Evolutionary conservation across 2,113 vertebrate species (phyloP), one percentile per base, ranked within the genome.

Genomic region (Sinocyclocheilus anshuiensis): DNA sequence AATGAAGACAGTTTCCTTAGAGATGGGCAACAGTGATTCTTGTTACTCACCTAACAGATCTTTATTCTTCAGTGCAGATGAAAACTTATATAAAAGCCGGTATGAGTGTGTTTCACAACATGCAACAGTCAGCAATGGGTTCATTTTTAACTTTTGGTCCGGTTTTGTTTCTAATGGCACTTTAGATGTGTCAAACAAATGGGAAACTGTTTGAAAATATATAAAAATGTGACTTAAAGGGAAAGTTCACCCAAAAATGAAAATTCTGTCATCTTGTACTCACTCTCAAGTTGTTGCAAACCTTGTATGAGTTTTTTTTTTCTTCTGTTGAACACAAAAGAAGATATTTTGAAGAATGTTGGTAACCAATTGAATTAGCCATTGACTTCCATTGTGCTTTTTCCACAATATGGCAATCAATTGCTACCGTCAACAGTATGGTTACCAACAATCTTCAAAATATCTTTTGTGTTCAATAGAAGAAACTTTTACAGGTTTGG

Each of bases 1-100:
- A 88, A 87, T 65, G 26, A 77, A 87, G 26, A 26, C 45, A 2
- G 87, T 87, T 89, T 87, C 86, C n/a, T 69, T 88, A 85, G 65
- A 45, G 10, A 87, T 83, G 15, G 63, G n/a, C 39, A 29, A 6
- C 50, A 24, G 7, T 57, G 48, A 61, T 61, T 87, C 20, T 77
- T 83, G 81, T 86, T 81, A 84, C 22, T 33, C 45, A 33, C 22
- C 48, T 45, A 63, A 63, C n/a, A 69, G 16, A 83, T 57, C 48
- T 77, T 33, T 55, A 50, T 39, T 39, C 33, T 20, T 39, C 1
- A 22, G 69, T 33, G 2, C n/a, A 77, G 45, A 50, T n/a, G 13
- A 50, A 45, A 13, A 4, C n/a, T 15, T 26, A 45, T 50, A 53
- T 9, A 16, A 45, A 77, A 55, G 15, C 15, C 48, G 2, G 42